Conservation (phyloP, 2,888 invertebrate genomes). For the Tortrix viridana region DNA sequence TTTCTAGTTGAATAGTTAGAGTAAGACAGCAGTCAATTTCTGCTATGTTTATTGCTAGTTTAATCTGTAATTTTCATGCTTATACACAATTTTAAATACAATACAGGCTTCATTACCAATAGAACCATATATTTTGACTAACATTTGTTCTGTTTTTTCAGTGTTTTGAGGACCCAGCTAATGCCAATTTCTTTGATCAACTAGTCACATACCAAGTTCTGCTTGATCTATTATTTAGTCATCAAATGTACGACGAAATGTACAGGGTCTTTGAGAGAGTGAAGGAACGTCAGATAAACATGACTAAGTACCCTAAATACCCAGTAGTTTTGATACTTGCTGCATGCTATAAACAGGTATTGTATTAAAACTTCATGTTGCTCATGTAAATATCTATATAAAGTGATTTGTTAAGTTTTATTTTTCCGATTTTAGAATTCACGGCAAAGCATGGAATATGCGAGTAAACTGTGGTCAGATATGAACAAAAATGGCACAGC, state of each 20-base stretch:
- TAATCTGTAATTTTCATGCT: too few relatives aligned
- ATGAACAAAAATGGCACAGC: slow-evolving; percentile 81
- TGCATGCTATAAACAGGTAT: slow-evolving; percentile 90
- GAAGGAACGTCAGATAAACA: slow-evolving; percentile 84
- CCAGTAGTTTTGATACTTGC: slow-evolving; percentile 87
- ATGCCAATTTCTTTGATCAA: slow-evolving; percentile 89
- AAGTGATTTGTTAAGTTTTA: background rate
- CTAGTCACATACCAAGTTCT: slow-evolving; percentile 86
- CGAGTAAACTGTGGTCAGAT: slow-evolving; percentile 85
- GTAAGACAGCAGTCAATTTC: too few relatives aligned
- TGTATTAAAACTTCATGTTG: background rate
- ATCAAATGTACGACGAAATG: slow-evolving; percentile 87
- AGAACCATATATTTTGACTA: too few relatives aligned
- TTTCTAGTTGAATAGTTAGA: too few relatives aligned
- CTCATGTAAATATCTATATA: too few relatives aligned
- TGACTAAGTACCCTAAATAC: slow-evolving; percentile 87
- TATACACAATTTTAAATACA: too few relatives aligned
- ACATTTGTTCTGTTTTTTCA: slow-evolving; percentile 58
- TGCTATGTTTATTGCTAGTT: too few relatives aligned
- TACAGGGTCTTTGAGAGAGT: slow-evolving; percentile 86
- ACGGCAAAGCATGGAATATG: slow-evolving; percentile 86
- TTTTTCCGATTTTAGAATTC: slow-evolving; percentile 85
- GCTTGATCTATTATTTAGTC: slow-evolving; percentile 88
- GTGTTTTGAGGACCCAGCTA: slow-evolving; percentile 86
- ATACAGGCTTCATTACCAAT: too few relatives aligned